Evolutionary conservation across 2,797 vertebrate genomes (phyloP), one percentile per base, ranked within the genome.

Genomic region (Brotula barbata): DNA sequence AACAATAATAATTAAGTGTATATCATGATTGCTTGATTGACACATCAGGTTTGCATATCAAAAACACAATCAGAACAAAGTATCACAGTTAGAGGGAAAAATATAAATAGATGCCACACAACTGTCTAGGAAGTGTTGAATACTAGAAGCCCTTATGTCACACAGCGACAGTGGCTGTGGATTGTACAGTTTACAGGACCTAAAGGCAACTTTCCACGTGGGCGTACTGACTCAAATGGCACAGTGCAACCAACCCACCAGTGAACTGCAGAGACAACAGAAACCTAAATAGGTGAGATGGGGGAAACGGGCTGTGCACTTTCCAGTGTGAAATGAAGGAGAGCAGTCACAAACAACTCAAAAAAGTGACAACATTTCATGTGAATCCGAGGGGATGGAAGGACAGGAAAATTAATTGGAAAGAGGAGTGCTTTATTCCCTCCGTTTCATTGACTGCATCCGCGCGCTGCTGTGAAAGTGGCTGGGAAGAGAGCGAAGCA

Each of bases 361-460:
- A 58, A 28, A 56, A 37, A 23, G 40, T 33, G 22, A 36, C n/a
- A 61, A 10, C 55, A 28, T 28, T 28, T 28, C 25, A 28, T 28
- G 36, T 31, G 10, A 54, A 55, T 13, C 22, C 39, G 34, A 47
- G 44, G 58, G 11, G 54, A 42, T 7, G 16, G 12, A 56, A 60
- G 45, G 36, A 34, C 5, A 43, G 31, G 17, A 34, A 48, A 46
- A 21, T n/a, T n/a, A 56, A 23, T 36, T 5, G 42, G 37, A 2
- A 2, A 49, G 10, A 51, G 65, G 69, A 85, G 75, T 51, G 67
- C 53, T 33, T 33, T 6, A 10, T 59, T 48, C 25, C 42, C 44
- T 36, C 40, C 50, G 17, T 45, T 48, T 57, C 16, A 71, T 58
- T n/a, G 40, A 51, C 51, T 59, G 47, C 33, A 56, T 7, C 46